A percentile compares a stretch with the other conserved stretches of the same genome.
Evolutionary conservation across 2,888 invertebrate genomes (phyloP).

Genomic region (Limulus polyphemus): DNA sequence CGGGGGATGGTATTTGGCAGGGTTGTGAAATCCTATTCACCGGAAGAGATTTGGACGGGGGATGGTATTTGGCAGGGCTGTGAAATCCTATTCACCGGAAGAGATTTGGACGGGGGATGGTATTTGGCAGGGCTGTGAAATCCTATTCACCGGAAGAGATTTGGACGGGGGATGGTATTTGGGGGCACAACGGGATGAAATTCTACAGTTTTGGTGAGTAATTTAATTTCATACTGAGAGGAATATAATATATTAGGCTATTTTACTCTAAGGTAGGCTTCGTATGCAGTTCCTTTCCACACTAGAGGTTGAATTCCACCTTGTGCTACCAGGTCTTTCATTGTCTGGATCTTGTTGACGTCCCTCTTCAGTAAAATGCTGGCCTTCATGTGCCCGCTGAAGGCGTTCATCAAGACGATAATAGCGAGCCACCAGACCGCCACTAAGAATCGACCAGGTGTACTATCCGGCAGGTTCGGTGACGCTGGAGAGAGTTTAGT

Average conservation of each 20-base stretch:
- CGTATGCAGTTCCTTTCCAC: slow-evolving; percentile 1
- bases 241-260: neutral
- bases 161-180: too few relatives aligned
- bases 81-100: too few relatives aligned
- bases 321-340: neutral
- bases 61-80: too few relatives aligned
- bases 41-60: too few relatives aligned
- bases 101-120: too few relatives aligned
- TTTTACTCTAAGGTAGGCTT: neutral
- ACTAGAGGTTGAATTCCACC: neutral
- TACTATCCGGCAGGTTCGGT: neutral
- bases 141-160: too few relatives aligned
- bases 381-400: slow-evolving; percentile 1
- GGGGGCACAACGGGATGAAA: too few relatives aligned
- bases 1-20: too few relatives aligned
- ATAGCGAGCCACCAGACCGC: neutral
- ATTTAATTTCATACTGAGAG: too few relatives aligned
- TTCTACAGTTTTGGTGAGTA: too few relatives aligned
- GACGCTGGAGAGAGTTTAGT: neutral
- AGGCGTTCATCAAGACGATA: slow-evolving; percentile 1
- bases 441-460: neutral
- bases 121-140: too few relatives aligned
- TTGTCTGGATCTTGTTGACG: neutral
- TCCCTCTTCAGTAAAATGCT: neutral
- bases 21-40: too few relatives aligned